phyloP scores from a whole-genome alignment of 2,888 invertebrate species.

The Eupithecia inturbata region DNA sequence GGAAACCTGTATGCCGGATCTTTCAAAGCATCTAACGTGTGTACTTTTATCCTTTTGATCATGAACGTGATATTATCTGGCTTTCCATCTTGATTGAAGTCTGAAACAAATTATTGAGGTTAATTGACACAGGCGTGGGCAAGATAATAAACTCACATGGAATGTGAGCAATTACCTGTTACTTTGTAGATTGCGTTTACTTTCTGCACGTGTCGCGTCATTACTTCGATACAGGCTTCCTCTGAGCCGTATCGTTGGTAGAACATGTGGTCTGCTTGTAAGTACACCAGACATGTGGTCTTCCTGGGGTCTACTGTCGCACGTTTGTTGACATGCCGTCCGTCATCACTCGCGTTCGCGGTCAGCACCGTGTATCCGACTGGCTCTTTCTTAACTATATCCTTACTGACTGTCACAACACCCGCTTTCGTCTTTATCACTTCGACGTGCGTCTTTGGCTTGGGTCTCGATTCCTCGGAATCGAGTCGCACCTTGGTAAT shows the following conservation, averaged over 20 bases:
- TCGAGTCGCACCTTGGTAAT: constrained; percentile 82
- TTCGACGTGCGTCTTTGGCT: constrained; percentile 87
- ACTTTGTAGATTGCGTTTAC: constrained; percentile 95
- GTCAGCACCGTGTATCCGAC: constrained; percentile 77
- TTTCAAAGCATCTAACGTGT: constrained; percentile 92
- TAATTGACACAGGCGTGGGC: constrained; percentile 27
- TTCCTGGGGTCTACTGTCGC: constrained; percentile 92
- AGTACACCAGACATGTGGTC: constrained; percentile 96
- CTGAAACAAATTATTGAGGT: constrained; percentile 75
- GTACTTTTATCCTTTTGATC: constrained; percentile 97
- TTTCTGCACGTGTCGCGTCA: constrained; percentile 96
- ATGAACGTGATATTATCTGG: constrained; percentile 97
- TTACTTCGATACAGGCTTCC: constrained; percentile 97
- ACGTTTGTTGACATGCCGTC: constrained; percentile 86
- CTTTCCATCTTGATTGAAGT: constrained; percentile 96
- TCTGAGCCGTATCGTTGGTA: constrained; percentile 97
- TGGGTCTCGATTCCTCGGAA: constrained; percentile 83
- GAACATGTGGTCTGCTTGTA: constrained; percentile 98
- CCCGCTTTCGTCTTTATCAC: constrained; percentile 87
- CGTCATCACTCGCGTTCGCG: constrained; percentile 80
- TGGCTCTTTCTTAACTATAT: constrained; percentile 85
- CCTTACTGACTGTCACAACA: constrained; percentile 86
- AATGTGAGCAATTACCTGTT: constrained; percentile 85
- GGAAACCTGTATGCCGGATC: constrained; percentile 95
- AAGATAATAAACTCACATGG: constrained; percentile 18